Percentiles rank a stretch among this genome's conserved stretches.
phyloP scores from a whole-genome alignment of 2,113 vertebrate species.

The Anarhynchus alexandrinus region DNA sequence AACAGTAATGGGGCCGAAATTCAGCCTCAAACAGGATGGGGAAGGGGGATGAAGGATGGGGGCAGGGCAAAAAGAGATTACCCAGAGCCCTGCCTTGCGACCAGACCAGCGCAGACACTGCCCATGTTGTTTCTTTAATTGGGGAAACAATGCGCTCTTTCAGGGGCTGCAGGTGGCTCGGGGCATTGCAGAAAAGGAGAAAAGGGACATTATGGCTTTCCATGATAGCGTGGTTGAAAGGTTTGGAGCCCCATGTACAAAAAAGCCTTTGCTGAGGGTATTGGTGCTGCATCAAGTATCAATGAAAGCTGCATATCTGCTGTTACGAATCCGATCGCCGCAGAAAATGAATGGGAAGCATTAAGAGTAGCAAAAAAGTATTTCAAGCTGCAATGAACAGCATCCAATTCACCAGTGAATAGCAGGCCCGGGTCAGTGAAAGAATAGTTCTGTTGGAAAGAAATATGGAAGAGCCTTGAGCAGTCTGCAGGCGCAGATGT shows the following conservation, averaged over 20 bases:
- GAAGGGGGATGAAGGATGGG: neutral
- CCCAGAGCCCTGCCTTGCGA: neutral
- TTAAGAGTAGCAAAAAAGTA: conserved; percentile 16
- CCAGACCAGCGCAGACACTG: conserved; percentile 25
- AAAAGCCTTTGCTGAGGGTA: conserved; percentile 48
- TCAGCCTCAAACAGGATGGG: neutral
- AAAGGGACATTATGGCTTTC: conserved; percentile 57
- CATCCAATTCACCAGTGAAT: conserved; percentile 12
- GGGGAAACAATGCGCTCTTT: conserved; percentile 72
- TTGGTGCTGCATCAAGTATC: conserved; percentile 38
- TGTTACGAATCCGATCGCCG: neutral
- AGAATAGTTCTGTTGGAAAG: conserved; percentile 34
- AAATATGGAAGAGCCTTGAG: conserved; percentile 3
- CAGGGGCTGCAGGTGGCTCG: conserved; percentile 70
- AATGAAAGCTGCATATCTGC: conserved; percentile 45
- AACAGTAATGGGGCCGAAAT: neutral
- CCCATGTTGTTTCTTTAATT: conserved; percentile 41
- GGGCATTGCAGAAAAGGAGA: conserved; percentile 51
- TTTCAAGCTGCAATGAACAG: conserved; percentile 27
- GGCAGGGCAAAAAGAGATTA: neutral
- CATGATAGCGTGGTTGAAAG: conserved; percentile 14
- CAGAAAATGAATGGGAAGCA: conserved; percentile 46
- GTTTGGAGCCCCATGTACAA: conserved; percentile 43
- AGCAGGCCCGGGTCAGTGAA: neutral
- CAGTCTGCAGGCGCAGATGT: neutral